Base-by-base conservation (phyloP, 2,113 vertebrate species). In the Corydoras sp. region DNA sequence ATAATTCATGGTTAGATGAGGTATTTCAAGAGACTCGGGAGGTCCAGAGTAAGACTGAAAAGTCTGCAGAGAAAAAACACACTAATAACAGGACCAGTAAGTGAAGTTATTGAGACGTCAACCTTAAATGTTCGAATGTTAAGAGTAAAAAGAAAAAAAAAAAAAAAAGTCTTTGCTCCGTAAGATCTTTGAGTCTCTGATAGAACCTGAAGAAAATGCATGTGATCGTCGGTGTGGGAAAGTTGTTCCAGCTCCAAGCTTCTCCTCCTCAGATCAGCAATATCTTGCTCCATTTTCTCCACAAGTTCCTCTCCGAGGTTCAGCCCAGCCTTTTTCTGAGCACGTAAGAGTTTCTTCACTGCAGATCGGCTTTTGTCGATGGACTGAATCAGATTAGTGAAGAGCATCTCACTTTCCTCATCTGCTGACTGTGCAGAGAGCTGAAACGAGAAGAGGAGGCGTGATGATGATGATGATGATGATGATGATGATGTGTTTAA, bases 241-340 rank as follows among this genome's bases (percentile, higher is more conserved):
- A 78, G 62, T 65, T 79, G 31, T 31, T 68, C 54, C 60, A 80
- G 63, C 50, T 73, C 69, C 60, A 62, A 10, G 5, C 63, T 30
- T 75, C 58, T 69, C 51, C n/a, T 76, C 62, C 69, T 80, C 62
- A 78, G 63, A 31, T 71, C 32, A 64, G 31, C 49, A 51, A 75
- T 71, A 49, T 80, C 69, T 58, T 69, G 48, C 43, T 71, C 9
- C 15, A 76, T 62, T 3, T 11, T 10, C n/a, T 24, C 51, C 35
- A 72, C 12, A 35, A 67, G 14, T 35, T 5, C 35, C 43, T 64
- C 56, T 8, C 55, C 53, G 8, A 1, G 29, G 15, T 18, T 58
- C 51, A 68, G 15, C 53, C 11, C 53, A 43, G 31, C 13, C 18
- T 77, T 65, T 48, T 73, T 66, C 48, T 35, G 56, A 54, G 5